Conservation (phyloP, 2,888 invertebrate genomes). For the Zygothrica quintamaculata region DNA sequence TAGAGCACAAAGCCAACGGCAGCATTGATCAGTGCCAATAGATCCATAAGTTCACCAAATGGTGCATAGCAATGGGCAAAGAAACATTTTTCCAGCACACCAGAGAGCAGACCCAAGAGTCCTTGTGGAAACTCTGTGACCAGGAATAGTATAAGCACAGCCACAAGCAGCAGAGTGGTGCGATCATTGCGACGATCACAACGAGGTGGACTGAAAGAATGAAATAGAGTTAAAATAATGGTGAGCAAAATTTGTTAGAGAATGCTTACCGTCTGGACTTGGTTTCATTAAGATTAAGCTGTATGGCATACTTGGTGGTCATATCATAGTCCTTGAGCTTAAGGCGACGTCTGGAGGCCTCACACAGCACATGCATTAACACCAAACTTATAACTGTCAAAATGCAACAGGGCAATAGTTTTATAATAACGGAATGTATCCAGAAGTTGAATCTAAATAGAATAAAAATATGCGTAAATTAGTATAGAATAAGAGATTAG, state of each 20-base stretch:
- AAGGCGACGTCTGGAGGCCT: conserved; percentile 90
- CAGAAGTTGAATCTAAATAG: conserved; percentile 87
- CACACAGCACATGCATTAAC: conserved; percentile 88
- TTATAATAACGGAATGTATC: conserved; percentile 91
- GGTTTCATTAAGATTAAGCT: conserved; percentile 68
- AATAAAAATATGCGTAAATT: no score
- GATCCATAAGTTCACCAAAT: conserved; percentile 95
- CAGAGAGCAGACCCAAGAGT: conserved; percentile 89
- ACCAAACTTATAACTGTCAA: conserved; percentile 89
- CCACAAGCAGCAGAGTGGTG: conserved; percentile 95
- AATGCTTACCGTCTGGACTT: conserved; percentile 65
- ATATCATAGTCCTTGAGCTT: conserved; percentile 88
- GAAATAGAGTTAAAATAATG: background rate
- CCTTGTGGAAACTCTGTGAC: conserved; percentile 95
- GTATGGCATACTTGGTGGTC: conserved; percentile 85
- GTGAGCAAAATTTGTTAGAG: no score
- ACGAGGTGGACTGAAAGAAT: conserved; percentile 83
- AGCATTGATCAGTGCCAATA: conserved; percentile 94
- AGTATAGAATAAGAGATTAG: no score
- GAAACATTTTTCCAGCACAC: conserved; percentile 89
- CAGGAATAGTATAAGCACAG: conserved; percentile 93
- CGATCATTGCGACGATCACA: conserved; percentile 92
- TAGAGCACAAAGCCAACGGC: conserved; percentile 97
- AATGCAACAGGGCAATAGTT: conserved; percentile 90
- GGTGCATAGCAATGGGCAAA: conserved; percentile 92